Evolutionary conservation across 2,888 invertebrate species (phyloP), one percentile per base, ranked within the genome.

Genomic region (Apotomis turbidana): DNA sequence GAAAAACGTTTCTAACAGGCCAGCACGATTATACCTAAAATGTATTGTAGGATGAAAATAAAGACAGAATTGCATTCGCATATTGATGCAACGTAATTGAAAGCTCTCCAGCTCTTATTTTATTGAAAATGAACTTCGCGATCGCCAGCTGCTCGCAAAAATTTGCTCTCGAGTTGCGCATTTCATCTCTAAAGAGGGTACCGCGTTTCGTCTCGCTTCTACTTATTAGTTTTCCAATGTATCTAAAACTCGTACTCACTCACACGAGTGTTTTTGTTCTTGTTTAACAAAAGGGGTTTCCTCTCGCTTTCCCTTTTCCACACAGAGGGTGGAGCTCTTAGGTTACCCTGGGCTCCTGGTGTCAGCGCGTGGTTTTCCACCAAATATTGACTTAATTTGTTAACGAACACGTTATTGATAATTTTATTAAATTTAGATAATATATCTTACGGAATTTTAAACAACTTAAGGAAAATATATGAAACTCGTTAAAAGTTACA

Each of bases 61-160:
- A 62, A 51, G 52, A 70, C 68, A 36, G 9, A 58, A 70, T 52
- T 64, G 58, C 51, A 62, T 60, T 67, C 49, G 38, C 10, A 49
- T 55, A 68, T 70, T 68, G 69, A 67, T 46, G 57, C 62, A 57
- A n/a, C 70, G 73, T 76, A 77, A 78, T 77, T 71, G 71, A 76
- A 77, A 75, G 64, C 74, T 68, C 72, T 74, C 64, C 73, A 82
- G 78, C 77, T 81, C 78, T 81, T 79, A 84, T 83, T 84, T 84
- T 83, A 85, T 85, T 83, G 83, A 87, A 86, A 87, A 86, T 81
- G 78, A 83, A 83, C 79, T 81, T 82, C 72, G 73, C 75, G 72
- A 76, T 79, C 76, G 78, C 77, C 85, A 85, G 85, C 82, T 87
- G 86, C 81, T 83, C 78, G 78, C 78, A 79, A 76, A 83, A 82